Percentiles rank a stretch among this genome's conserved stretches.
phyloP scores from a whole-genome alignment of 2,113 vertebrate genomes.

The Sminthopsis crassicaudata region DNA sequence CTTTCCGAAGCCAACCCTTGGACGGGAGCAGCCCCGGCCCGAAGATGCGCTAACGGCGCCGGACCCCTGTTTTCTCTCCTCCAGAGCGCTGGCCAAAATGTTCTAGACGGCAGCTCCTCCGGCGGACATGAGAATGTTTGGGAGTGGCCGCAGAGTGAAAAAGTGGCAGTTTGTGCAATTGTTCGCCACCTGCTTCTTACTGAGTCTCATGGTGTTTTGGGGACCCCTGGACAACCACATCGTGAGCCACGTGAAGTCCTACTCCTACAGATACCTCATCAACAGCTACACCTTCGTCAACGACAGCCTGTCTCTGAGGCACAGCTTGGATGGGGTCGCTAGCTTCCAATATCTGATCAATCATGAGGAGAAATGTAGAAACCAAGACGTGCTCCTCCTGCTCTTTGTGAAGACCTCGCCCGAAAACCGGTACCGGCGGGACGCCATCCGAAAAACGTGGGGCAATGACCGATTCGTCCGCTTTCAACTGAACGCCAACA shows the following conservation, averaged over 20 bases:
- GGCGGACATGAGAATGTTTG: constrained; percentile 88
- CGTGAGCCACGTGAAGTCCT: constrained; percentile 91
- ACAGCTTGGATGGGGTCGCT: constrained; percentile 74
- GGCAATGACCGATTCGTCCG: constrained; percentile 88
- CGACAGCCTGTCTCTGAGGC: constrained; percentile 85
- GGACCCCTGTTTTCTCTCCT: constrained; percentile 69
- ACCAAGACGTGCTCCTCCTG: constrained; percentile 89
- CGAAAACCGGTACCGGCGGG: constrained; percentile 86
- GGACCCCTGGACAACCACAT: constrained; percentile 87
- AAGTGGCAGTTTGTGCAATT: constrained; percentile 90
- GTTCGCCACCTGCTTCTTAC: constrained; percentile 87
- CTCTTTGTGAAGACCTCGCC: constrained; percentile 94
- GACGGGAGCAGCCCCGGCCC: constrained; percentile 64
- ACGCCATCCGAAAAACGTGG: constrained; percentile 92
- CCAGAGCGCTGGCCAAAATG: constrained; percentile 43
- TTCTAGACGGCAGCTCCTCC: constrained; percentile 63
- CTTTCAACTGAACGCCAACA: constrained; percentile 84
- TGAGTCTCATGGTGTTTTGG: constrained; percentile 91
- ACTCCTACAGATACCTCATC: constrained; percentile 92
- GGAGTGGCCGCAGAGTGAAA: constrained; percentile 87
- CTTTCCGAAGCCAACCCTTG: constrained; percentile 67
- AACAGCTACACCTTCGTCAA: constrained; percentile 94
- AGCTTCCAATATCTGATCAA: constrained; percentile 90
- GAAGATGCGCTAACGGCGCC: constrained; percentile 68
- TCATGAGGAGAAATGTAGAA: constrained; percentile 87